phyloP scores from a whole-genome alignment of 2,797 vertebrate species.

The Arctocebus calabarensis region DNA sequence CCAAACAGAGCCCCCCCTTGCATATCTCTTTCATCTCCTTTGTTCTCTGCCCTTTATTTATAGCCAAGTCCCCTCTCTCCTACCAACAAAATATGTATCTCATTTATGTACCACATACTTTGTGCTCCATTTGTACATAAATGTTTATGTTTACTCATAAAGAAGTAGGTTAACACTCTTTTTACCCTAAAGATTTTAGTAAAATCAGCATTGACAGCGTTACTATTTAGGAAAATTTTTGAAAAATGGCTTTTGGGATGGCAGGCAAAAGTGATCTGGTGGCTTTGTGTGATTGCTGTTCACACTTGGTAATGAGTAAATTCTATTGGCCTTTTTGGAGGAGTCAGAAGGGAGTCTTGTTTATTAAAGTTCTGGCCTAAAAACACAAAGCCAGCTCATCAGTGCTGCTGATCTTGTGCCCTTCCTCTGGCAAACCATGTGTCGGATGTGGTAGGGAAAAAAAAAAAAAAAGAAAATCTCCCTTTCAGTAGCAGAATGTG shows the following conservation, averaged over 20 bases:
- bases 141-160: not conserved
- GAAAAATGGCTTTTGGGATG: constrained; percentile 65
- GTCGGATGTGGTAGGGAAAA: constrained; percentile 74
- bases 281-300: constrained; percentile 73
- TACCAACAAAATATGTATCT: constrained; percentile 49
- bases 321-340: constrained; percentile 72
- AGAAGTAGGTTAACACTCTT: constrained; percentile 55
- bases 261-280: constrained; percentile 67
- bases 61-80: not conserved
- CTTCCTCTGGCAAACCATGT: constrained; percentile 80
- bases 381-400: constrained; percentile 78
- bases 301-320: constrained; percentile 80
- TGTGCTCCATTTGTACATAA: not conserved
- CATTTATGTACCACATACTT: not conserved
- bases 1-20: not conserved
- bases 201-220: constrained; percentile 25
- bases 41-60: constrained; percentile 33
- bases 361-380: constrained; percentile 76
- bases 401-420: constrained; percentile 77
- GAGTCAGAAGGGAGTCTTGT: constrained; percentile 79
- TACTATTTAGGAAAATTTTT: constrained; percentile 56
- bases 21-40: constrained; percentile 31
- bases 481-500: constrained; percentile 77
- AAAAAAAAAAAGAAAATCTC: constrained; percentile 79
- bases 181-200: constrained; percentile 31